Evolutionary conservation across 2,888 invertebrate species (phyloP).

Genomic region (Hemaris fuciformis): DNA sequence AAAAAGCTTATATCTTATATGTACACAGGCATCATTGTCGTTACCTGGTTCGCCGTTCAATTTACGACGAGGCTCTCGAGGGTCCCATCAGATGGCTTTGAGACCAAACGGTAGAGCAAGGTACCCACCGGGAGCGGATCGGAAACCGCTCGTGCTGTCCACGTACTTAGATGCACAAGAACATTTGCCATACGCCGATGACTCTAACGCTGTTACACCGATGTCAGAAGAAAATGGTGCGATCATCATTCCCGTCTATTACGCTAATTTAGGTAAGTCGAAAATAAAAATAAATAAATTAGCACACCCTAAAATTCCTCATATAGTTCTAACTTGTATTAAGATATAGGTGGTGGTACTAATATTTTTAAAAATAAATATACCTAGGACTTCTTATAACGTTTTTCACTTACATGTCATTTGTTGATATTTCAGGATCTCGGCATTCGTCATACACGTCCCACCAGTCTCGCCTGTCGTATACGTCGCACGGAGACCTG

Average conservation of each 20-base stretch:
- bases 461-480: conserved; percentile 95
- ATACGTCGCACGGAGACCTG: conserved; percentile 96
- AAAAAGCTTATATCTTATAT: neutral
- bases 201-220: conserved; percentile 98
- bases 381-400: neutral
- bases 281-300: neutral
- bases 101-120: conserved; percentile 90
- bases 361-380: too few relatives aligned
- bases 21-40: conserved; percentile 94
- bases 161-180: conserved; percentile 97
- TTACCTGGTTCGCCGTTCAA: conserved; percentile 98
- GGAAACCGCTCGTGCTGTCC: conserved; percentile 95
- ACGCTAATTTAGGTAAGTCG: conserved; percentile 88
- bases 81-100: conserved; percentile 95
- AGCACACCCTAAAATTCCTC: too few relatives aligned
- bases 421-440: conserved; percentile 82
- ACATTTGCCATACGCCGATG: conserved; percentile 98
- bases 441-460: conserved; percentile 98
- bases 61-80: conserved; percentile 93
- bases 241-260: conserved; percentile 95
- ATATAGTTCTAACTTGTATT: too few relatives aligned
- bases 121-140: conserved; percentile 91
- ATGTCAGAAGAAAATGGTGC: conserved; percentile 99
- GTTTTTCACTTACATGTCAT: neutral
- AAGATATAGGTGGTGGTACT: too few relatives aligned